Conservation (phyloP, 2,888 invertebrate genomes). For the Ethmia dodecea region DNA sequence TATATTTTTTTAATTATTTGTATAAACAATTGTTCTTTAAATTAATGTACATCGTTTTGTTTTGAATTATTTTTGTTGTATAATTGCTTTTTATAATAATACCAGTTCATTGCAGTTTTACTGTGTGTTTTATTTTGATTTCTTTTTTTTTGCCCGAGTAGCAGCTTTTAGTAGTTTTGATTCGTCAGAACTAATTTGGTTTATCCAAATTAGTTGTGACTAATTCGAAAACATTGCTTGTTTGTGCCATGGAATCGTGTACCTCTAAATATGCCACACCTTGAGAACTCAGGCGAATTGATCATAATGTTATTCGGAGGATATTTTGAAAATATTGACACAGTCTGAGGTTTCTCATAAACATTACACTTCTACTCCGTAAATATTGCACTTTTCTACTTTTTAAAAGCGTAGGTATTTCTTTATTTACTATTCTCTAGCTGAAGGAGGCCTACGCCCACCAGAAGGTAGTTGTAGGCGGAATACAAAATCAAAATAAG, state of each 20-base stretch:
- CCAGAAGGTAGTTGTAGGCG: constrained; percentile 9
- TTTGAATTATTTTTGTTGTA: constrained; percentile 86
- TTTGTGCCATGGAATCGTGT: constrained; percentile 61
- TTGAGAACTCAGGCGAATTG: no score
- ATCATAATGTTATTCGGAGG: no score
- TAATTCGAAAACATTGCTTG: constrained; percentile 33
- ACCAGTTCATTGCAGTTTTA: constrained; percentile 85
- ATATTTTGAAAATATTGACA: no score
- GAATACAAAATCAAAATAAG: no score
- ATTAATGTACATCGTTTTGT: constrained; percentile 87
- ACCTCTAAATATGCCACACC: background rate
- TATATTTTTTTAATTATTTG: constrained; percentile 82
- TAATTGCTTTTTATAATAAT: constrained; percentile 86
- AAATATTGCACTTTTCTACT: constrained; percentile 1
- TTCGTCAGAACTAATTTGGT: constrained; percentile 40
- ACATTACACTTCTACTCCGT: no score
- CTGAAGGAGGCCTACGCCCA: no score
- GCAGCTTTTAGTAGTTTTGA: constrained; percentile 44
- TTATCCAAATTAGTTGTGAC: constrained; percentile 40
- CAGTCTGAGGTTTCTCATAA: no score
- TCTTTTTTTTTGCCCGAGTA: constrained; percentile 60
- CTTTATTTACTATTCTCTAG: no score
- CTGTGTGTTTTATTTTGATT: constrained; percentile 78
- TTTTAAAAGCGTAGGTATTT: background rate
- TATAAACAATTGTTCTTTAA: constrained; percentile 86